These are phyloP conservation scores for Empis stercorea DNA, from an alignment of 2,888 invertebrate genomes.

Conservation along the genomic window DNA sequence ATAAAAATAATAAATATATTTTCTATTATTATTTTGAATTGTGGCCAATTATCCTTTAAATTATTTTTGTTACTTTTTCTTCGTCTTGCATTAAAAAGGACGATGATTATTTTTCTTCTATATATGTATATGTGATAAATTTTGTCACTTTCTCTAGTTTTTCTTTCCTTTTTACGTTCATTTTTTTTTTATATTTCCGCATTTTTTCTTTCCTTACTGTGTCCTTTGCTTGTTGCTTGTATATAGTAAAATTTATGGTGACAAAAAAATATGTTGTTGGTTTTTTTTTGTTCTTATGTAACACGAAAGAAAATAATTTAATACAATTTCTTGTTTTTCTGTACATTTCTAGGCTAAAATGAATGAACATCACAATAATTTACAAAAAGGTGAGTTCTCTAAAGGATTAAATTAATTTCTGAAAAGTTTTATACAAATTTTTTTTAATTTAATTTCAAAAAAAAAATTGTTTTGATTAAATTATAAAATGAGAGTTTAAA, in stretches of 20 bases:
- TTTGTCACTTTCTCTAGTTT: not conserved
- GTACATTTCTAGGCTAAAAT: constrained; percentile 32
- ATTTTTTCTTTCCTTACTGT: no score
- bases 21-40: not conserved
- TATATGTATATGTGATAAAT: not conserved
- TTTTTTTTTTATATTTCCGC: not conserved
- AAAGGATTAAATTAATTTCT: not conserved
- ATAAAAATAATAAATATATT: not conserved
- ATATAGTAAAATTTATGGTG: no score
- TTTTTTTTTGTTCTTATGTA: no score
- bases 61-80: no score
- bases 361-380: constrained; percentile 37
- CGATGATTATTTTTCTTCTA: not conserved
- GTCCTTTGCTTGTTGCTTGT: no score
- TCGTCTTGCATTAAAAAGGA: no score
- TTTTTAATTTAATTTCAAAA: no score
- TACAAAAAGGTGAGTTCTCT: constrained; percentile 34
- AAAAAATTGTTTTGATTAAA: no score
- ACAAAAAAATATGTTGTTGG: not conserved
- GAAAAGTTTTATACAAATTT: no score
- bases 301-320: no score
- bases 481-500: no score
- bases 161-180: constrained; percentile 10
- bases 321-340: constrained; percentile 5
- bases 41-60: no score